A percentile compares a stretch with the other conserved stretches of the same genome.
These are phyloP conservation scores for Manduca sexta DNA, from an alignment of 1,140 invertebrate species.

Conservation along the genomic window DNA sequence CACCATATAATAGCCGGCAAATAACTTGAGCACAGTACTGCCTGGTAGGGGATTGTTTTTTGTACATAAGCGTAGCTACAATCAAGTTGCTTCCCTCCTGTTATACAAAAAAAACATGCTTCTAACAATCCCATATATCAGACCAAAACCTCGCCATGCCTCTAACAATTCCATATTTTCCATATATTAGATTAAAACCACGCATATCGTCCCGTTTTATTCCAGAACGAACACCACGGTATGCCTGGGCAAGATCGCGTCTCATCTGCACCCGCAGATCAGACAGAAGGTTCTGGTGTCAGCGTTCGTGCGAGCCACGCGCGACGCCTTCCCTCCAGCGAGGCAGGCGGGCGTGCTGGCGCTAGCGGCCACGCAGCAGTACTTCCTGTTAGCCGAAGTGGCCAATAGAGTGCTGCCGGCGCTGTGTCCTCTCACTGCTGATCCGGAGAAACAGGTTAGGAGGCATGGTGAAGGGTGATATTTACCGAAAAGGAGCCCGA, in stretches of 20 bases:
- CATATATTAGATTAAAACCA: neutral
- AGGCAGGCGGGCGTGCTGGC: constrained; percentile 91
- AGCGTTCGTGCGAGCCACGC: constrained; percentile 93
- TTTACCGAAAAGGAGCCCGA: no score
- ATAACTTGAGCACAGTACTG: no score
- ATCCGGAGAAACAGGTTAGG: constrained; percentile 89
- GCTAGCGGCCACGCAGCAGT: constrained; percentile 96
- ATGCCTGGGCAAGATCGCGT: constrained; percentile 98
- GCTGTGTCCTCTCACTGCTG: constrained; percentile 89
- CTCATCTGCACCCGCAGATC: constrained; percentile 95
- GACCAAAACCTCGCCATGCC: no score
- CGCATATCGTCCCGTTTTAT: neutral
- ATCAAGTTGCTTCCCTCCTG: no score
- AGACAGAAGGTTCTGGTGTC: constrained; percentile 94
- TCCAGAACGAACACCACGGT: constrained; percentile 97
- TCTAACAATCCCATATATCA: no score
- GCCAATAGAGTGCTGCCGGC: constrained; percentile 92
- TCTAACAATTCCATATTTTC: no score
- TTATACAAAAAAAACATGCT: no score
- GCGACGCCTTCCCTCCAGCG: constrained; percentile 96
- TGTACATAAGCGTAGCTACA: no score
- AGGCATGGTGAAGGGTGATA: no score
- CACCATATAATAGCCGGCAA: no score
- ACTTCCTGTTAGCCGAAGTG: constrained; percentile 94
- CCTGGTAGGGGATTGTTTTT: no score